phyloP scores from a whole-genome alignment of 2,797 vertebrate species.

The Melanotaenia maccullochi region DNA sequence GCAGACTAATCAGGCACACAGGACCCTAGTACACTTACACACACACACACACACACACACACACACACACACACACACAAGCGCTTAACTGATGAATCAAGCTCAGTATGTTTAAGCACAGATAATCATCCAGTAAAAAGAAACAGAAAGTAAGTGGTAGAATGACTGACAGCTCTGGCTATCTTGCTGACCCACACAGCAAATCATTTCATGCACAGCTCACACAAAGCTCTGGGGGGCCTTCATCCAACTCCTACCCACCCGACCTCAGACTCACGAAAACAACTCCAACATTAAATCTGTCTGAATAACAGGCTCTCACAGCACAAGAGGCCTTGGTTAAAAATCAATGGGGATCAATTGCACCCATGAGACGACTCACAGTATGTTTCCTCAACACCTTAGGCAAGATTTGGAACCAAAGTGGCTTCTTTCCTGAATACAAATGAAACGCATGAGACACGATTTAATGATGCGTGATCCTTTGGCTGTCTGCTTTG shows the following conservation, averaged over 20 bases:
- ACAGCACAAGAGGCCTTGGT: conserved; percentile 37
- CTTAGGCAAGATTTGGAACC: conserved; percentile 32
- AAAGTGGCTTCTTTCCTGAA: conserved; percentile 45
- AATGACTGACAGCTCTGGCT: conserved; percentile 62
- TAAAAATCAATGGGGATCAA: conserved; percentile 54
- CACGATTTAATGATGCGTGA: conserved; percentile 39
- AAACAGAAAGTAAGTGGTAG: conserved; percentile 31
- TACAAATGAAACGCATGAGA: conserved; percentile 53
- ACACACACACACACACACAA: neutral
- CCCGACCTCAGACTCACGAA: conserved; percentile 31
- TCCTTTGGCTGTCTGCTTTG: conserved; percentile 38
- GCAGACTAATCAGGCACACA: conserved; percentile 5
- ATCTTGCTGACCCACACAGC: conserved; percentile 50
- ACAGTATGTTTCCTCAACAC: conserved; percentile 40
- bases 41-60: too few relatives aligned
- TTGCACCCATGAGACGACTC: conserved; percentile 35
- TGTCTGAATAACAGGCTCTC: conserved; percentile 39
- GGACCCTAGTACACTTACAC: neutral
- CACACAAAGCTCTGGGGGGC: conserved; percentile 30
- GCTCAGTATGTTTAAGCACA: conserved; percentile 29
- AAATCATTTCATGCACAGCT: conserved; percentile 50
- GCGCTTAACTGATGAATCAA: neutral
- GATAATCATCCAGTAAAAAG: conserved; percentile 30
- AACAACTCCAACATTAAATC: conserved; percentile 48
- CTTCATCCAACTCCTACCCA: conserved; percentile 41